A percentile compares a stretch with the other conserved stretches of the same genome.
Conservation (phyloP, 1,140 invertebrate genomes). For the Maconellicoccus hirsutus region DNA sequence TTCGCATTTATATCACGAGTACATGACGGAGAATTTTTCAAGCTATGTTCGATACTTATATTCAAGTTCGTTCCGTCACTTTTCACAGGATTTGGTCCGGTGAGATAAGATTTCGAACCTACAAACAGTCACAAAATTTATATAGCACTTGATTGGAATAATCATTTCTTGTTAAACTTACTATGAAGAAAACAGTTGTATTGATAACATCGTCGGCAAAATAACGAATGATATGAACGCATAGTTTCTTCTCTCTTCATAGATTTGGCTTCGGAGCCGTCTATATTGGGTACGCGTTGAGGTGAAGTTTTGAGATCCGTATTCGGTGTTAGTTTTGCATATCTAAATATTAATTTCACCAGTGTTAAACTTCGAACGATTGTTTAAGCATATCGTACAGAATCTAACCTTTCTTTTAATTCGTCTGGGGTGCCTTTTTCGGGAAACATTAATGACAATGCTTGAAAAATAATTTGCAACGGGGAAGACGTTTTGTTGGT, state of each 20-base stretch:
- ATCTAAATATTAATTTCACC: not conserved
- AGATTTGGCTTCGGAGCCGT: conserved; percentile 80
- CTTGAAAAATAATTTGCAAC: conserved; percentile 62
- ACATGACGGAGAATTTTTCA: not conserved
- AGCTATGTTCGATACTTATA: not conserved
- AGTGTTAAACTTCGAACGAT: not conserved
- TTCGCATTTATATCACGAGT: conserved; percentile 28
- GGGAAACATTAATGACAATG: conserved; percentile 82
- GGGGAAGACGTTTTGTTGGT: conserved; percentile 34
- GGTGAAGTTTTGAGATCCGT: conserved; percentile 67
- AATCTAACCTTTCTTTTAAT: conserved; percentile 70
- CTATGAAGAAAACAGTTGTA: conserved; percentile 96
- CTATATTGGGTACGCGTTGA: conserved; percentile 93
- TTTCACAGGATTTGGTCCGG: conserved; percentile 70
- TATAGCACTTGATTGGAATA: conserved; percentile 30
- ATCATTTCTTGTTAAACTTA: too few species aligned
- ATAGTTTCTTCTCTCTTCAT: conserved; percentile 86
- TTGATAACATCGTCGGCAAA: conserved; percentile 92
- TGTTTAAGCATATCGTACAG: not conserved
- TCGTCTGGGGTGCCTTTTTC: conserved; percentile 83
- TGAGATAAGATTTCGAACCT: conserved; percentile 73
- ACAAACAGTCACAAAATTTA: conserved; percentile 26
- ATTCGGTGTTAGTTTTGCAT: not conserved
- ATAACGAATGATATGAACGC: conserved; percentile 93
- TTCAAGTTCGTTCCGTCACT: conserved; percentile 81